These are phyloP conservation scores for Protosalanx chinensis DNA, from an alignment of 2,797 vertebrate species.

Conservation along the genomic window DNA sequence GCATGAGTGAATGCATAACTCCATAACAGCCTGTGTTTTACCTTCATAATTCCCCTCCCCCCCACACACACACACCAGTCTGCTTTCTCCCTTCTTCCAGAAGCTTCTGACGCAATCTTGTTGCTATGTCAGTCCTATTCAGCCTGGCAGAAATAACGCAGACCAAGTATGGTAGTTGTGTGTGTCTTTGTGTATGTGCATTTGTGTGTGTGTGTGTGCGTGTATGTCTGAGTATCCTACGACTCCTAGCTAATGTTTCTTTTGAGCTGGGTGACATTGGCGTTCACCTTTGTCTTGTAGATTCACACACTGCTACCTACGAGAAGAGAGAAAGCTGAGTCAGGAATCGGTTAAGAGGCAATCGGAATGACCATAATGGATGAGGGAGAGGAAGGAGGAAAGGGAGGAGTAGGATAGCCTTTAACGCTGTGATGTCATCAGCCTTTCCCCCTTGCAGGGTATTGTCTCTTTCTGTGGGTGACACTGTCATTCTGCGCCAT, in stretches of 20 bases:
- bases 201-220: conserved; percentile 39
- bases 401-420: conserved; percentile 18
- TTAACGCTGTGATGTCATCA: conserved; percentile 60
- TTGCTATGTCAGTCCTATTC: conserved; percentile 69
- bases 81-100: conserved; percentile 14
- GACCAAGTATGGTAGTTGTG: conserved; percentile 31
- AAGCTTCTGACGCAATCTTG: conserved; percentile 63
- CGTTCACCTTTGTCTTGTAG: conserved; percentile 49
- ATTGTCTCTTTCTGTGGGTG: conserved; percentile 17
- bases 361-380: conserved; percentile 23
- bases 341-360: conserved; percentile 39
- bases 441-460: conserved; percentile 24
- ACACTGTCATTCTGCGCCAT: conserved; percentile 36
- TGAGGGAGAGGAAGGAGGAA: too few relatives aligned
- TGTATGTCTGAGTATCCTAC: conserved; percentile 10
- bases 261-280: conserved; percentile 67
- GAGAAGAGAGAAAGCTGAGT: conserved; percentile 54
- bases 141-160: conserved; percentile 61
- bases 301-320: conserved; percentile 18
- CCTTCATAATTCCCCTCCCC: conserved; percentile 47
- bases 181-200: conserved; percentile 32
- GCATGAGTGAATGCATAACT: conserved; percentile 63
- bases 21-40: conserved; percentile 38
- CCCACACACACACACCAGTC: neutral
- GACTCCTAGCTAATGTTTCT: conserved; percentile 42